These are phyloP conservation scores for Fopius arisanus DNA, from an alignment of 1,140 invertebrate genomes.

Conservation along the genomic window DNA sequence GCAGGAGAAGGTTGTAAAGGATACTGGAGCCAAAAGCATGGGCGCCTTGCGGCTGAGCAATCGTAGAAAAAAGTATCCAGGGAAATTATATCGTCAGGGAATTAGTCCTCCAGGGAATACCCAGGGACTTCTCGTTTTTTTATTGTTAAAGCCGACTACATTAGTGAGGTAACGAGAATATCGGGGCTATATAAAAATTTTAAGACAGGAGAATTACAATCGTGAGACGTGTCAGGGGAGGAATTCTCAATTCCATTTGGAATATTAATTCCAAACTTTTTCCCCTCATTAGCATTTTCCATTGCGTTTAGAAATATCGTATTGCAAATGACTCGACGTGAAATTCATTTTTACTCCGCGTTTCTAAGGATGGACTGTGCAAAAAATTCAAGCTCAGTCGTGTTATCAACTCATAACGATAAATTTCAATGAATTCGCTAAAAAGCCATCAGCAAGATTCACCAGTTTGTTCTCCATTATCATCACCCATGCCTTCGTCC, in stretches of 20 bases:
- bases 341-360: no score
- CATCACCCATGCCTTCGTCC: slow-evolving; percentile 9
- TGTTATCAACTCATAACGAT: slow-evolving; percentile 34
- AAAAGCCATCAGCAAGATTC: neutral
- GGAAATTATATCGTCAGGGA: slow-evolving; percentile 14
- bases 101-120: slow-evolving; percentile 26
- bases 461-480: neutral
- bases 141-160: neutral
- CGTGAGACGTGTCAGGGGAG: neutral
- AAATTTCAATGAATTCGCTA: slow-evolving; percentile 42
- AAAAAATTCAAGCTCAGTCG: no score
- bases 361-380: no score
- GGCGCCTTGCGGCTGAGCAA: slow-evolving; percentile 9
- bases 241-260: no score
- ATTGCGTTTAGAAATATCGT: no score
- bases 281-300: no score
- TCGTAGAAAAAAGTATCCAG: slow-evolving; percentile 11
- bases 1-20: slow-evolving; percentile 9
- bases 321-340: no score
- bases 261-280: no score
- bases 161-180: neutral
- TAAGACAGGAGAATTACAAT: neutral
- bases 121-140: neutral
- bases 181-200: neutral
- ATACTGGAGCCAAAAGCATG: neutral